Base-by-base conservation (phyloP, 2,797 vertebrate genomes). In the Pachyuromys duprasi region DNA sequence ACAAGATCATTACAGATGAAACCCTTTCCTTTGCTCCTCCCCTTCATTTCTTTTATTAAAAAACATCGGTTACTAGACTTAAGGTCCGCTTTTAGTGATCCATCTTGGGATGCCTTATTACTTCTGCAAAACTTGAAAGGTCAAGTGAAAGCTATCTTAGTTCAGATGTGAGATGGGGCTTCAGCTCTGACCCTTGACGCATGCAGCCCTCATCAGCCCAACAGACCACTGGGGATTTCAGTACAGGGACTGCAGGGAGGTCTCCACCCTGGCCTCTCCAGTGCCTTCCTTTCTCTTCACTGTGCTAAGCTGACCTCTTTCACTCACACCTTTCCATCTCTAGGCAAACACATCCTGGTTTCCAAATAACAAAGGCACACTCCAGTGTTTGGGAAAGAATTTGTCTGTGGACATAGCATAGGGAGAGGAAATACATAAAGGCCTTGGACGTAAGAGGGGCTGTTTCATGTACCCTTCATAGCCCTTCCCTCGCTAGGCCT, bases 181-280 rank as follows among this genome's bases (percentile, higher is more conserved):
- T 91, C 1, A 8, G 9, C 1, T 4, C 63, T 39, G 53, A 7
- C 2, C 11, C 9, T 82, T 62, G 11, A 78, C 3, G 70, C 2
- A 6, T 49, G 4, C 31, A n/a, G 2, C 0, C 24, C 15, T 45
- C 5, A 49, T 8, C 22, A 20, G 12, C 15, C 2, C 8, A 55
- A 14, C 8, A 26, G 65, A 63, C 15, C 24, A 75, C 15, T 53
- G n/a, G 31, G 24, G 28, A 45, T 80, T 24, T 42, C 42, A 67
- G 67, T 26, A 4, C 1, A 72, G 13, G 24, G 24, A 14, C 0
- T 12, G 80, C 75, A 17, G 17, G 45, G 20, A 57, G 36, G 28
- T 4, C 4, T 69, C 26, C 17, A 74, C 3, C 55, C 55, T 45
- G 60, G 3, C 6, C 3, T n/a, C 28, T 60, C 45, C 26, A 86